Evolutionary conservation across 2,797 vertebrate species (phyloP).

Genomic region (Takifugu ocellatus): DNA sequence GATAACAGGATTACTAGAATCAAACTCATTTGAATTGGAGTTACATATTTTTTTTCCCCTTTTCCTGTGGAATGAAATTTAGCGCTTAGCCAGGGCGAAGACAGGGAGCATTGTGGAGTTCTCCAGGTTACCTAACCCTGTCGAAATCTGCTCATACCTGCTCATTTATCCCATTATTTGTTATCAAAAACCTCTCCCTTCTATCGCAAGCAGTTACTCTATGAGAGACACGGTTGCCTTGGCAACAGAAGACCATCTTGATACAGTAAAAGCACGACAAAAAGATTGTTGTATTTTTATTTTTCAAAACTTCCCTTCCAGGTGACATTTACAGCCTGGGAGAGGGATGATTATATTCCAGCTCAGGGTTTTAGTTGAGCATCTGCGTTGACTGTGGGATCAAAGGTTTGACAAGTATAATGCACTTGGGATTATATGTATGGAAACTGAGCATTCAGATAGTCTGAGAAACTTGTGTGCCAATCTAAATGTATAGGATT

Average conservation of each 20-base stretch:
- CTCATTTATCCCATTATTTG: conserved; percentile 31
- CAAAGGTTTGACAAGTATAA: conserved; percentile 18
- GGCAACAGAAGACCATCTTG: conserved; percentile 65
- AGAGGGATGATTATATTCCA: conserved; percentile 26
- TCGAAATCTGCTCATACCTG: conserved; percentile 44
- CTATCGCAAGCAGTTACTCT: conserved; percentile 59
- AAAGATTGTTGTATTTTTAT: conserved; percentile 21
- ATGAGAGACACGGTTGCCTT: conserved; percentile 64
- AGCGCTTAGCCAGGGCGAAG: conserved; percentile 34
- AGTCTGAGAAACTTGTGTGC: too few species aligned
- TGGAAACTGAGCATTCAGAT: conserved; percentile 21
- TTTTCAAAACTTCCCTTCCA: conserved; percentile 42
- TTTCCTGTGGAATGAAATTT: conserved; percentile 53
- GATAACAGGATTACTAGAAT: conserved; percentile 63
- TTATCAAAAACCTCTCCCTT: conserved; percentile 35
- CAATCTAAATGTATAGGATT: conserved; percentile 1
- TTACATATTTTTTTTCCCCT: conserved; percentile 38
- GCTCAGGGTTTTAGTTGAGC: conserved; percentile 39
- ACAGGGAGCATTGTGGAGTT: conserved; percentile 32
- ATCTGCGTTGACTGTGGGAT: conserved; percentile 54
- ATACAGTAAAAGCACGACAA: conserved; percentile 36
- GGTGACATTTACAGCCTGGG: conserved; percentile 53
- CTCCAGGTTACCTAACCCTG: conserved; percentile 49
- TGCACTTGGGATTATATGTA: conserved; percentile 40
- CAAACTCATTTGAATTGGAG: conserved; percentile 50